These are phyloP conservation scores for Brachirus orientalis DNA, from an alignment of 2,113 vertebrate genomes.

Conservation along the genomic window DNA sequence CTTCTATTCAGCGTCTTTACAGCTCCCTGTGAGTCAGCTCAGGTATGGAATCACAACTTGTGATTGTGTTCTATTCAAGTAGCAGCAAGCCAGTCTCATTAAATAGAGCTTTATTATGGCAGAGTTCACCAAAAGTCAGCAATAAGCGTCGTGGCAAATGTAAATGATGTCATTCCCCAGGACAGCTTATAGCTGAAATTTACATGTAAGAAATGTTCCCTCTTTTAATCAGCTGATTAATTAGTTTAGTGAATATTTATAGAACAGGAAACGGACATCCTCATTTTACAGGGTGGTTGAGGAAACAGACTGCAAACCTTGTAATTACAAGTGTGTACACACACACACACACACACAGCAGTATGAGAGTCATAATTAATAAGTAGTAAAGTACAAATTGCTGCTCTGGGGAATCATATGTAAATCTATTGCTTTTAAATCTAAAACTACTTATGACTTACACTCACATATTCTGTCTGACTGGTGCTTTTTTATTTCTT, in stretches of 20 bases:
- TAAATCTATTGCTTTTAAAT: slow-evolving; percentile 16
- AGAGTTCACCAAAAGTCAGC: too few species aligned
- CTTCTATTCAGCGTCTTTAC: background rate
- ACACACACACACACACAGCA: too few species aligned
- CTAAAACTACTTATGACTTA: slow-evolving; percentile 1
- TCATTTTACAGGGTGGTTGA: slow-evolving; percentile 4
- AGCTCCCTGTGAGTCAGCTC: slow-evolving; percentile 24
- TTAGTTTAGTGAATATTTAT: background rate
- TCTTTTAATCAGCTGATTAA: background rate
- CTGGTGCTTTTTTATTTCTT: slow-evolving; percentile 15
- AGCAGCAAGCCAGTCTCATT: too few species aligned
- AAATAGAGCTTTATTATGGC: too few species aligned
- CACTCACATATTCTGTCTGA: slow-evolving; percentile 41
- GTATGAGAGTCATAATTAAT: slow-evolving; percentile 18
- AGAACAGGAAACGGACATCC: background rate
- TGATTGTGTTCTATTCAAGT: too few species aligned
- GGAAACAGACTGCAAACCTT: background rate
- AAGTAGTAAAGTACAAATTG: slow-evolving; percentile 24
- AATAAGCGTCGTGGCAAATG: too few species aligned
- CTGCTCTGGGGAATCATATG: slow-evolving; percentile 7
- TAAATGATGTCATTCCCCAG: too few species aligned
- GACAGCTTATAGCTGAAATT: too few species aligned
- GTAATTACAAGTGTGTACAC: background rate
- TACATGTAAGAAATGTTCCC: too few species aligned
- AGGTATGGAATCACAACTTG: background rate